Base-by-base conservation (phyloP, 1,140 invertebrate species). In the Lysiphlebus fabarum region DNA sequence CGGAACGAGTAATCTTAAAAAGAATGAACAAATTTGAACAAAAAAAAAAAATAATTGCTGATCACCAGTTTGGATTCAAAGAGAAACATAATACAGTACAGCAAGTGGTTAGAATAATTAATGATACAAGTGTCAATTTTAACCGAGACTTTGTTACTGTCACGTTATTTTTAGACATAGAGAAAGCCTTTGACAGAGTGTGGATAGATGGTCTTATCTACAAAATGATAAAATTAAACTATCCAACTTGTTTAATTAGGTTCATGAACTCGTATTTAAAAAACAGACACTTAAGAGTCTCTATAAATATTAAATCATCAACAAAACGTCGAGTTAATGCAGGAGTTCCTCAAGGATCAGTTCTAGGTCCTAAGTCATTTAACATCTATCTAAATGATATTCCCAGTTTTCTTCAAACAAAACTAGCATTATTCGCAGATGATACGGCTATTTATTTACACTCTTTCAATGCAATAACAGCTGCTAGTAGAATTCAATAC, bases 1-100 rank as follows among this genome's bases (percentile, higher is more conserved):
- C 59, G 6, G 70, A 74, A 65, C 69, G 62, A 59, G 55, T 66
- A 33, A 65, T 73, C n/a, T 62, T 66, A 0, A 65, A 12, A 10
- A 67, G 65, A 63, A 12, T 71, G 0, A 50, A 61, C 45, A 50
- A 59, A 37, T 40, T 51, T 45, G 58, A 66, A 33, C 41, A 49
- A 17, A 42, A 57, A 48, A 47, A 65, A 4, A 64, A 69, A 10
- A 64, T 68, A 2, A 62, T 68, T 7, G 57, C 59, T 1, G 54
- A 69, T 51, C 42, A 72, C 7, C 74, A 81, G 62, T 79, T 76
- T 64, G 77, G 74, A 0, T 81, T 81, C 45, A 65, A 71, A 63
- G 37, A 38, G 43, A 44, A 53, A 8, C 70, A 75, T 38, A 68
- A 58, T 8, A 80, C 76, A 0, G 63, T 64, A 1, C 68, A 76